A percentile compares a stretch with the other conserved stretches of the same genome.
Evolutionary conservation across 2,113 vertebrate genomes (phyloP).

Genomic region (Struthio camelus): DNA sequence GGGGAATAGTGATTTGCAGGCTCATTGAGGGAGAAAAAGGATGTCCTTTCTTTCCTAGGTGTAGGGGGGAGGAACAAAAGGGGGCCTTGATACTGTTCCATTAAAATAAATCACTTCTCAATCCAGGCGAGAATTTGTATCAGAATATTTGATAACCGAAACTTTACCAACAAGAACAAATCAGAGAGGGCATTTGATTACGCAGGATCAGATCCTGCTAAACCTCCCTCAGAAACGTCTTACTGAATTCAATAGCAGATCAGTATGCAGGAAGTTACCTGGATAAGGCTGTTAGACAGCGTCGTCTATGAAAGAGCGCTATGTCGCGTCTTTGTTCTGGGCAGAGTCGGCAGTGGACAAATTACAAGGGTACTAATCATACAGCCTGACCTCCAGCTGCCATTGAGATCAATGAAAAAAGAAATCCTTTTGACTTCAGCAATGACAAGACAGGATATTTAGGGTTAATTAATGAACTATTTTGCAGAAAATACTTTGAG

Average conservation of each 20-base stretch:
- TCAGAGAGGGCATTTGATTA: conserved; percentile 25
- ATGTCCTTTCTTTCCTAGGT: conserved; percentile 66
- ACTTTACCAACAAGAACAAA: conserved; percentile 62
- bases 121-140: conserved; percentile 58
- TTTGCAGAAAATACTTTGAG: not conserved
- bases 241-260: conserved; percentile 22
- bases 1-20: conserved; percentile 73
- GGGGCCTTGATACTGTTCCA: conserved; percentile 29
- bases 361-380: not conserved
- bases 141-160: conserved; percentile 62
- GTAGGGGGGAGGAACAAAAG: conserved; percentile 47
- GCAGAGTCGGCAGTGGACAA: not conserved
- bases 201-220: not conserved
- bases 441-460: not conserved
- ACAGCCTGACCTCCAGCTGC: not conserved
- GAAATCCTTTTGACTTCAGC: not conserved
- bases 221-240: not conserved
- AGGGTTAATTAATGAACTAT: not conserved
- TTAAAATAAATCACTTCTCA: conserved; percentile 69
- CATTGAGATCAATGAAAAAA: conserved; percentile 17
- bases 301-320: not conserved
- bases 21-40: conserved; percentile 71
- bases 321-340: not conserved
- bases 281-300: conserved; percentile 11
- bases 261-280: conserved; percentile 51